Percentiles rank a stretch among this genome's conserved stretches.
Evolutionary conservation across 2,888 invertebrate species (phyloP).

Genomic region (Heliconius hortense): DNA sequence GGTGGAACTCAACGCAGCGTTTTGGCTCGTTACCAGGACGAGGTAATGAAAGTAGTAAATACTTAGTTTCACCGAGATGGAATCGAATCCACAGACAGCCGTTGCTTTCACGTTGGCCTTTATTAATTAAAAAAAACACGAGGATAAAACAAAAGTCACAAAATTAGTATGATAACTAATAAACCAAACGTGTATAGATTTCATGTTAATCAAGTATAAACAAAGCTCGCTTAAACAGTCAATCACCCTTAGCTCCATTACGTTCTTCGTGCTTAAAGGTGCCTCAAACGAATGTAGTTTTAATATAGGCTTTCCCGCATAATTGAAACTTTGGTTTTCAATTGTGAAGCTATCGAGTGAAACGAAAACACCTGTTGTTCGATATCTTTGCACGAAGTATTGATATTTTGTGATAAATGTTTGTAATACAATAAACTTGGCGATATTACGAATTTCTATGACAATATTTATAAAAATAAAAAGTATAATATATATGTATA

Average conservation of each 20-base stretch:
- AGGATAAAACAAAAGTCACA: too few relatives aligned
- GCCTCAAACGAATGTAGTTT: conserved; percentile 22
- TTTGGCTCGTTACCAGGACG: too few relatives aligned
- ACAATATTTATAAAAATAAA: not conserved
- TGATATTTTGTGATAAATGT: not conserved
- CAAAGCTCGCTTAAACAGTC: conserved; percentile 17
- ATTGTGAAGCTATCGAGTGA: conserved; percentile 23
- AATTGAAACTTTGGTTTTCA: conserved; percentile 30
- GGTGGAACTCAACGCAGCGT: too few relatives aligned
- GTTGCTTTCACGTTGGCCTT: too few relatives aligned
- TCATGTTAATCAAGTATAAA: conserved; percentile 9
- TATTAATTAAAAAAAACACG: too few relatives aligned
- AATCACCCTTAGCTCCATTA: conserved; percentile 5
- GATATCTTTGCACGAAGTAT: conserved; percentile 1
- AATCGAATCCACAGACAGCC: too few relatives aligned
- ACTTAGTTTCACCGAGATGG: too few relatives aligned
- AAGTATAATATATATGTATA: too few relatives aligned
- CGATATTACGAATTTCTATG: not conserved
- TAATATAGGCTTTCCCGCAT: conserved; percentile 25
- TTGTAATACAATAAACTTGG: too few relatives aligned
- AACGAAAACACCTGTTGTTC: conserved; percentile 28
- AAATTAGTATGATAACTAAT: not conserved
- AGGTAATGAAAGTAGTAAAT: too few relatives aligned
- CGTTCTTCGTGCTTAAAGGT: conserved; percentile 45
- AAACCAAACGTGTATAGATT: not conserved